A percentile compares a stretch with the other conserved stretches of the same genome.
These are phyloP conservation scores for Monodelphis domestica DNA, from an alignment of 2,797 vertebrate genomes.

Conservation along the genomic window DNA sequence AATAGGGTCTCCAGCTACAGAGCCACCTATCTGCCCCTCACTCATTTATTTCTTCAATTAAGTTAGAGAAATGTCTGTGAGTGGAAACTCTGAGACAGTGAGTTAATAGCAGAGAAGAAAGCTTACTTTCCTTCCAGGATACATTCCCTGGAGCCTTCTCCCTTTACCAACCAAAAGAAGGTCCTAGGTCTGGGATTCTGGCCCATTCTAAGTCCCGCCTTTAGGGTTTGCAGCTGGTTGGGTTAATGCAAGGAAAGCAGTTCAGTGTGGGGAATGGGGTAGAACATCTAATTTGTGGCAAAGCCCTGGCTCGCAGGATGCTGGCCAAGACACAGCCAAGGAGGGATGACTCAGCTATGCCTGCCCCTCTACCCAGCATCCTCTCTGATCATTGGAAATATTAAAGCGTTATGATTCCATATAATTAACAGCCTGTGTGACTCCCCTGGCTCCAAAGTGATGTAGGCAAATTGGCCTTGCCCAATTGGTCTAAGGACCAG, in stretches of 20 bases:
- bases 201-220: not conserved
- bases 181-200: not conserved
- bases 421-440: slow-evolving; percentile 69
- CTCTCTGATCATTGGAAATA: not conserved
- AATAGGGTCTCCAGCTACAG: no score
- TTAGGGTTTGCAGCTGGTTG: not conserved
- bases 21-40: no score
- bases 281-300: not conserved
- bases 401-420: slow-evolving; percentile 17
- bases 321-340: slow-evolving; percentile 15
- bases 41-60: not conserved
- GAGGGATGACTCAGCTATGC: slow-evolving; percentile 26
- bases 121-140: not conserved
- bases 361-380: slow-evolving; percentile 17
- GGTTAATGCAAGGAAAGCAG: not conserved
- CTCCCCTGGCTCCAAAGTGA: slow-evolving; percentile 27
- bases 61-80: not conserved
- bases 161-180: not conserved
- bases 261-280: not conserved
- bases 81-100: not conserved
- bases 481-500: not conserved
- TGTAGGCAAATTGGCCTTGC: not conserved
- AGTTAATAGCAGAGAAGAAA: not conserved
- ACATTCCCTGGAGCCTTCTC: not conserved
- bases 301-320: fast-evolving